A percentile compares a stretch with the other conserved stretches of the same genome.
phyloP scores from a whole-genome alignment of 1,140 invertebrate species.

The Diachasmimorpha longicaudata region DNA sequence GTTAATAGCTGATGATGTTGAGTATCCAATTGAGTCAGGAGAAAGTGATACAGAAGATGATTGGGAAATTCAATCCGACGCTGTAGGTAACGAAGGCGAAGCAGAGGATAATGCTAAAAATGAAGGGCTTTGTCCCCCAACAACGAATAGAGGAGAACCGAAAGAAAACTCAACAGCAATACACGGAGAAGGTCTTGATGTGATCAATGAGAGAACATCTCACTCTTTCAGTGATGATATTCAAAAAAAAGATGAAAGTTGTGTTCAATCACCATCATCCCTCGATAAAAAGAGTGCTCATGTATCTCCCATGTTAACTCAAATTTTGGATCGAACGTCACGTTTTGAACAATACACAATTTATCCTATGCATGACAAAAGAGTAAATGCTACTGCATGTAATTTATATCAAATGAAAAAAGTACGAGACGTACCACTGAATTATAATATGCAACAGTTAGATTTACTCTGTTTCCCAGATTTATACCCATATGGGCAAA shows the following conservation, averaged over 20 bases:
- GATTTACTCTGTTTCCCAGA: conserved; percentile 47
- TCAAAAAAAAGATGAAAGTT: background rate
- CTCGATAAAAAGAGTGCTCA: background rate
- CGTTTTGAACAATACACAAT: conserved; percentile 46
- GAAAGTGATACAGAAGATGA: background rate
- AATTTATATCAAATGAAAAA: conserved; percentile 45
- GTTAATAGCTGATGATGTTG: background rate
- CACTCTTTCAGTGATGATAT: background rate
- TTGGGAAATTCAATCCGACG: background rate
- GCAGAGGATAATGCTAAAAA: background rate
- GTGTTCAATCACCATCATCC: background rate
- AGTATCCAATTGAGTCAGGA: background rate
- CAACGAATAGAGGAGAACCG: background rate
- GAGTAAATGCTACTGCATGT: conserved; percentile 36
- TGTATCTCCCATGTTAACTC: background rate
- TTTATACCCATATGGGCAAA: conserved; percentile 39
- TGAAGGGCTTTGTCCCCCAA: background rate
- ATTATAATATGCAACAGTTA: conserved; percentile 32
- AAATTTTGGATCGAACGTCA: conserved; percentile 13
- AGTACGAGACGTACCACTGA: conserved; percentile 35
- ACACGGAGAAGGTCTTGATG: background rate
- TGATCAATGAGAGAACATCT: background rate
- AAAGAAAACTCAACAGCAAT: background rate
- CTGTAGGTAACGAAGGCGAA: background rate
- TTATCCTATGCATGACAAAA: conserved; percentile 41